Evolutionary conservation across 2,888 invertebrate genomes (phyloP), one percentile per base, ranked within the genome.

Genomic region (Polymixis flavicincta): DNA sequence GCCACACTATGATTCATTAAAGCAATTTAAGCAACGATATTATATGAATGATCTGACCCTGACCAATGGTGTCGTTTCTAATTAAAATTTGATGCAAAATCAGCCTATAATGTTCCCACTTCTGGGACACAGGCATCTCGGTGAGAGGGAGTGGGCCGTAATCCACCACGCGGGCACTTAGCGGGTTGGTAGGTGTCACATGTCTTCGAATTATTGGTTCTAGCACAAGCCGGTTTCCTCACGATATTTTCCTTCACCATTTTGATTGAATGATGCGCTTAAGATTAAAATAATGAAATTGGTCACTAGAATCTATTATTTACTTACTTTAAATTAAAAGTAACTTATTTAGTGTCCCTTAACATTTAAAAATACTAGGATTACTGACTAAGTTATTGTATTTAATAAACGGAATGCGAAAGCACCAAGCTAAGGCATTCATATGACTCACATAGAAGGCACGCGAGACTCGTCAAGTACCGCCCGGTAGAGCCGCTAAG

Each of bases 391-490:
- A 59, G 67, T 76, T 84, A 72, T 80, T 80, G 71, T 78, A 76
- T 80, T 89, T 88, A 89, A 86, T 86, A 90, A 88, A 87, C 79
- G 94, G 94, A 94, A 96, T 95, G 94, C 93, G 88, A 93, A 93
- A 92, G 92, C 90, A 90, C 90, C 89, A 90, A 91, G 91, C 91
- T 90, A 90, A 93, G 92, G 92, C 90, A 91, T 89, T 88, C 77
- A 89, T 87, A 89, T 95, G 96, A 96, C 92, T 96, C 96, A 96
- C 90, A 89, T 87, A 83, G 89, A 91, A 94, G 93, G 95, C 92
- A 94, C 91, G 95, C 93, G 92, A 93, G 91, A 84, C 91, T 89
- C 91, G 90, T 82, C 88, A 87, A 86, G 82, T 80, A 83, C 76
- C 71, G 63, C 64, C 89, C 89, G 88, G 87, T 90, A 87, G 86